A percentile compares a stretch with the other conserved stretches of the same genome.
phyloP scores from a whole-genome alignment of 2,113 vertebrate genomes.

The Oreochromis aureus region DNA sequence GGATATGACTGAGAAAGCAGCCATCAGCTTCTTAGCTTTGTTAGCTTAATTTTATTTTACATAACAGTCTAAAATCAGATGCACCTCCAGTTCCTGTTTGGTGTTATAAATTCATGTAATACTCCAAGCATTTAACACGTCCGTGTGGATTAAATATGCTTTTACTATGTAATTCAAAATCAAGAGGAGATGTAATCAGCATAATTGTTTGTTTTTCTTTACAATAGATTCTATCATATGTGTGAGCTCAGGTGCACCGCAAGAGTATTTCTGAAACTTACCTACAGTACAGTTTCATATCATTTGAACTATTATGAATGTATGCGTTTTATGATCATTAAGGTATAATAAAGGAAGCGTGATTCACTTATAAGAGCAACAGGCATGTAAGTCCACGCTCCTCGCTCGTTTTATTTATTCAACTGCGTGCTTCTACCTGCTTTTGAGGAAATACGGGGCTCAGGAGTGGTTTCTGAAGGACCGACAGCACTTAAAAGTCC shows the following conservation, averaged over 20 bases:
- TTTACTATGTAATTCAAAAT: not conserved
- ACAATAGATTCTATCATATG: not conserved
- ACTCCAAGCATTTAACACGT: not conserved
- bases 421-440: not conserved
- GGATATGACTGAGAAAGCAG: conserved; percentile 10
- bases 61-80: not conserved
- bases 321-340: not conserved
- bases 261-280: not conserved
- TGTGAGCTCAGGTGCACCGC: not conserved
- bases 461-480: not conserved
- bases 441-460: not conserved
- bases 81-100: not conserved
- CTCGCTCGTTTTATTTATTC: not conserved
- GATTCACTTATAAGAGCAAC: not conserved
- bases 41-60: not conserved
- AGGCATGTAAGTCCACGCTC: not conserved
- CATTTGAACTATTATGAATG: not conserved
- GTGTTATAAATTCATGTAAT: not conserved
- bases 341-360: not conserved
- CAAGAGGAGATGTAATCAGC: not conserved
- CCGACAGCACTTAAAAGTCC: not conserved
- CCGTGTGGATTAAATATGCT: not conserved
- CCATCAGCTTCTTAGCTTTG: not conserved
- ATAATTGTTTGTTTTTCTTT: not conserved
- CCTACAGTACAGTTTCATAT: not conserved